Evolutionary conservation across 1,140 invertebrate genomes (phyloP), one percentile per base, ranked within the genome.

Genomic region (Lasioglossum albipes): DNA sequence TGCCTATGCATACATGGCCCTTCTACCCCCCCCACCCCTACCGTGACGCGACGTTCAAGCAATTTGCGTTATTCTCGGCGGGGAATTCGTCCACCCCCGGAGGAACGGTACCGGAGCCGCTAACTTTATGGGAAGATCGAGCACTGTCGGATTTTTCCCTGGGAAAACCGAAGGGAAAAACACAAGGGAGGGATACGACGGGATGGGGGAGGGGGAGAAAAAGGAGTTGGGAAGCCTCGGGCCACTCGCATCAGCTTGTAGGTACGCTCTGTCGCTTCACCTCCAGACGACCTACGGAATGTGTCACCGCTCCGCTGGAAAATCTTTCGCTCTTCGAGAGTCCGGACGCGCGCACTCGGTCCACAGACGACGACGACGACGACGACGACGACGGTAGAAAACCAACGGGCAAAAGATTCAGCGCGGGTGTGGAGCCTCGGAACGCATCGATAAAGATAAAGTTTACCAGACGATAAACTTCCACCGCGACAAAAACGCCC

Each of bases 381-480:
- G 27, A 27, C 27, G 27, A 27, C 27, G 27, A 27, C 27, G 27
- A 27, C 27, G 27, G 27, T 27, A 27, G 27, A 27, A 27, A 27
- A 54, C 52, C 18, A 54, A 20, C 52, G 52, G 52, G 52, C 6
- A 5, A 20, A 54, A 54, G 52, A 66, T 67, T 68, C 52, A n/a
- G 31, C 13, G 13, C 13, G 6, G 42, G 45, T 22, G 45, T 36
- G 20, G 31, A n/a, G 49, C 36, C 59, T 27, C 70, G 16, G 10
- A 20, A 52, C 70, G 65, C 73, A 67, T 79, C 84, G 83, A 85
- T 85, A 76, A 76, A 81, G 79, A 83, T 83, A 85, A 85, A 78
- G 78, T 74, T 85, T 66, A 67, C 83, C 75, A 81, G 65, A 64
- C 74, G 83, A 84, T 81, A 85, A 85, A 82, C 64, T 75, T 62